phyloP scores from a whole-genome alignment of 2,113 vertebrate species.

The Vombatus ursinus region DNA sequence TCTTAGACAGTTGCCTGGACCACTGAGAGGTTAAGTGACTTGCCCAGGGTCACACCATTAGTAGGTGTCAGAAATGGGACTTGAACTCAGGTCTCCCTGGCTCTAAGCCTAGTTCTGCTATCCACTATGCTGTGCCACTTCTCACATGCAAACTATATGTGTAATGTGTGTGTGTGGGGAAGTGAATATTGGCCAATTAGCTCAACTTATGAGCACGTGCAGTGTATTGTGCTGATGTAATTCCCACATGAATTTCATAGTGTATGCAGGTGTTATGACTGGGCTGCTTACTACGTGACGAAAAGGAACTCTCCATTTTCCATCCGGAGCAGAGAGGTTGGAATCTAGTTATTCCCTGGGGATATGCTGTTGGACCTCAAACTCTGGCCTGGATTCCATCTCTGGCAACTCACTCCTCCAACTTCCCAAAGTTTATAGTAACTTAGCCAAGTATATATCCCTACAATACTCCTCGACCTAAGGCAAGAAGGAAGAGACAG shows the following conservation, averaged over 20 bases:
- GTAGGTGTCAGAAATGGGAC: background rate
- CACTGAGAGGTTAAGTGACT: background rate
- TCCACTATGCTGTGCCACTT: background rate
- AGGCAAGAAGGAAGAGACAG: too few relatives aligned
- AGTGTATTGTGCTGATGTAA: background rate
- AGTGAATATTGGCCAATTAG: background rate
- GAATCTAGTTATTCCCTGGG: too few relatives aligned
- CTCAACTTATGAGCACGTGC: background rate
- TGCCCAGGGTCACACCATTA: background rate
- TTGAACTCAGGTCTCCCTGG: background rate
- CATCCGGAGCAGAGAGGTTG: too few relatives aligned
- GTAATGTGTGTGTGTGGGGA: background rate
- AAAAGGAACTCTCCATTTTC: background rate
- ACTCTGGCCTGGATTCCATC: too few relatives aligned
- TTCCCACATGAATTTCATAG: background rate
- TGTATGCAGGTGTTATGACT: background rate
- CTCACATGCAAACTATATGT: background rate
- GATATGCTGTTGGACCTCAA: too few relatives aligned
- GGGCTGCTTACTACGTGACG: too few relatives aligned
- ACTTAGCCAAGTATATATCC: too few relatives aligned
- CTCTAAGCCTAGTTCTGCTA: background rate
- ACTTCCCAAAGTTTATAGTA: too few relatives aligned
- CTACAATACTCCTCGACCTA: too few relatives aligned
- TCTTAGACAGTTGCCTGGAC: background rate
- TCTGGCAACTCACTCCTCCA: too few relatives aligned